Base-by-base conservation (phyloP, 2,888 invertebrate genomes). In the Sisyra terminalis region DNA sequence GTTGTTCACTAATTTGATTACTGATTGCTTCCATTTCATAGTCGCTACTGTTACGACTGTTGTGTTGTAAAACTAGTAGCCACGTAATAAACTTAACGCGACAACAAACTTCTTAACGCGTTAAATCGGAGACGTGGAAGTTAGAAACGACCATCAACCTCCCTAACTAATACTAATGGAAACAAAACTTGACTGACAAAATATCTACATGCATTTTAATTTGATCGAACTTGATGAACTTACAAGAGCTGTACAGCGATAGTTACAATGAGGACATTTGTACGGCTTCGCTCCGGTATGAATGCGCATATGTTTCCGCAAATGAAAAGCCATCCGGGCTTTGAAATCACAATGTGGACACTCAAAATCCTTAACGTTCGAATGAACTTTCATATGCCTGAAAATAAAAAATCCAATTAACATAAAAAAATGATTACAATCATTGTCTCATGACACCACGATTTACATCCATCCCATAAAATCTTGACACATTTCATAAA, bases 281-380 rank as follows among this genome's bases (percentile, higher is more conserved):
- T 83, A 90, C 0, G 92, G 89, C 57, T 86, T 88, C 29, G 75
- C 70, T 3, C 85, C 85, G 3, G 78, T 78, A 58, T 92, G 90
- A 16, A 80, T 70, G 3, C 81, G 69, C 57, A 78, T 65, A 58
- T 93, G 93, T 39, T 89, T 71, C 53, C 75, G 78, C 51, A 93
- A 61, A 57, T 85, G 82, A 17, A 76, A 72, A 6, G 71, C 63
- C 46, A 75, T 68, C 50, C 75, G 71, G 11, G 77, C 71, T 48
- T 70, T 70, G 59, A 86, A 90, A 2, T 68, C 55, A 53, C 92
- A 92, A 8, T 72, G 61, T 18, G 67, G 59, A 55, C 87, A 87
- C 36, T 68, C 62, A 53, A 69, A 75, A 44, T 62, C 61, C 50
- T 73, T 72, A 40, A 62, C 63, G 4, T 60, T 49, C 11, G 69